Conservation (phyloP, 2,797 vertebrate species). For the Myioborus miniatus region DNA sequence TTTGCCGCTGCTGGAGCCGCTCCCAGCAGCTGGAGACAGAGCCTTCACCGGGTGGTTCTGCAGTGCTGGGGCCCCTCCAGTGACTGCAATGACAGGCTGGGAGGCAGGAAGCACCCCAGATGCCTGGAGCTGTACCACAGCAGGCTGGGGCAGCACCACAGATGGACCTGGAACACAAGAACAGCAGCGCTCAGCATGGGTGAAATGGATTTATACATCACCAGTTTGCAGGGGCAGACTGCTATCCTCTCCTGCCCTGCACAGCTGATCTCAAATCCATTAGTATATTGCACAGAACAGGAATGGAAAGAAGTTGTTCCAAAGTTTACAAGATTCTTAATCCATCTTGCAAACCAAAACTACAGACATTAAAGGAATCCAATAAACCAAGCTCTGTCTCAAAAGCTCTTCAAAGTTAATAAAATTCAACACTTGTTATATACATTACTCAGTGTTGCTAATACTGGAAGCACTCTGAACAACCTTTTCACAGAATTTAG, state of each 20-base stretch:
- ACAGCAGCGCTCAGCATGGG: background rate
- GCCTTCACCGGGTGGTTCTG: conserved; percentile 76
- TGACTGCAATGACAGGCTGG: conserved; percentile 73
- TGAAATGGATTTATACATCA: background rate
- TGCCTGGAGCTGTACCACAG: conserved; percentile 86
- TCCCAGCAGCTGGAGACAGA: conserved; percentile 58
- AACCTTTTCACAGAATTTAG: background rate
- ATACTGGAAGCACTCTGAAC: background rate
- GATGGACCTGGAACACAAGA: conserved; percentile 77
- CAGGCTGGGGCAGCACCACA: conserved; percentile 82
- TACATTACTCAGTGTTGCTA: background rate
- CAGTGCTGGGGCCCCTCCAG: conserved; percentile 76
- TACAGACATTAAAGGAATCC: background rate
- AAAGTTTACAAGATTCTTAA: background rate
- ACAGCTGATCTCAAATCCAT: background rate
- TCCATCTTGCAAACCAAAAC: background rate
- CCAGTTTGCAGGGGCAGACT: background rate
- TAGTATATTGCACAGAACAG: background rate
- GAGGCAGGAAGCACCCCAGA: conserved; percentile 74
- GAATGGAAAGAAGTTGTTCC: background rate
- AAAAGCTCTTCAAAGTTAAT: background rate
- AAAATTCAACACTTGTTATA: background rate
- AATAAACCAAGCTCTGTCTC: background rate
- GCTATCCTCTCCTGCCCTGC: background rate
- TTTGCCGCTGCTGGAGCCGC: conserved; percentile 17